Evolutionary conservation across 2,797 vertebrate genomes (phyloP).

Genomic region (Eupleurogrammus muticus): DNA sequence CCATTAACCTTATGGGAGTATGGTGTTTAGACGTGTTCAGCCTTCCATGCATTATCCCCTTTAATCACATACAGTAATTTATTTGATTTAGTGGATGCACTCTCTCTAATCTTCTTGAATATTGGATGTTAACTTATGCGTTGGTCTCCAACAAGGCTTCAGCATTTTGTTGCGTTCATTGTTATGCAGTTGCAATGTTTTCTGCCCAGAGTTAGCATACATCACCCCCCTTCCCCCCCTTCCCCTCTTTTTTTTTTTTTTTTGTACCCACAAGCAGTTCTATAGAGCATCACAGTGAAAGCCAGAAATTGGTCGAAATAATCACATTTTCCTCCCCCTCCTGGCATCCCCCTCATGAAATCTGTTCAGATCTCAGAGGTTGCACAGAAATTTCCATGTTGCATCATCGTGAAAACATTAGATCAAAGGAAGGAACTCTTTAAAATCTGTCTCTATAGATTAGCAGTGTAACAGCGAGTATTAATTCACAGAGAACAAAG

Average conservation of each 20-base stretch:
- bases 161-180: constrained; percentile 48
- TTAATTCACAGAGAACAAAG: constrained; percentile 67
- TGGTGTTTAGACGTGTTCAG: too few species aligned
- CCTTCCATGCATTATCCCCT: too few species aligned
- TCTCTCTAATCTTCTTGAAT: constrained; percentile 49
- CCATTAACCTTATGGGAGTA: too few species aligned
- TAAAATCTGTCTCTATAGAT: constrained; percentile 64
- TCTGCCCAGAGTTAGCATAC: constrained; percentile 30
- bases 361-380: constrained; percentile 72
- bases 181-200: constrained; percentile 37
- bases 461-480: constrained; percentile 47
- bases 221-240: constrained; percentile 7
- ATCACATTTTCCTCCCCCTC: constrained; percentile 60
- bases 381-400: constrained; percentile 76
- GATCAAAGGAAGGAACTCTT: constrained; percentile 71
- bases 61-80: too few species aligned
- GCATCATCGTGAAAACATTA: constrained; percentile 74
- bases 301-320: constrained; percentile 64
- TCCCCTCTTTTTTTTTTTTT: neutral
- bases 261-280: constrained; percentile 43
- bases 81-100: too few species aligned
- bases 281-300: constrained; percentile 47
- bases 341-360: constrained; percentile 58
- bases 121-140: constrained; percentile 19
- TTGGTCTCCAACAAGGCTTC: constrained; percentile 22